Evolutionary conservation across 2,797 vertebrate species (phyloP), one percentile per base, ranked within the genome.

Genomic region (Chloroceryle amazona): DNA sequence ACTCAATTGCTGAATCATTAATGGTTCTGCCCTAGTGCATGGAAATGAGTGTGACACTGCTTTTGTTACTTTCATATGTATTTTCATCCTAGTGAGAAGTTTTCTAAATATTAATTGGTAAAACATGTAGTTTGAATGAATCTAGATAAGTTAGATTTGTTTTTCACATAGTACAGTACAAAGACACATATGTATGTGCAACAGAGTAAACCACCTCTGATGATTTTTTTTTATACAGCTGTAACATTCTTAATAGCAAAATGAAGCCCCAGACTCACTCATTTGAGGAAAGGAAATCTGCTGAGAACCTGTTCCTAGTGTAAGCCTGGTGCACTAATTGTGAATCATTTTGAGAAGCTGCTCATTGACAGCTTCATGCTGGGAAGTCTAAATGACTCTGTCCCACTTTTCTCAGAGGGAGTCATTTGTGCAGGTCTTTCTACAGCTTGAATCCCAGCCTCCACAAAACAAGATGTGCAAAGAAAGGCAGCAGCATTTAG

Each of bases 401-500:
- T 96, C 89, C 92, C 55, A 73, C 41, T 81, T 94, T 94, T 65
- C 82, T 95, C 58, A 55, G 71, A 89, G 67, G 73, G 60, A 89
- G 37, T 79, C 20, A 90, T 96, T 95, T 93, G 93, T 90, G 91
- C 81, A 83, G 78, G 86, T 86, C 81, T 93, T 89, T 95, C 90
- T 96, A 67, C 57, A 96, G 87, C 76, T 55, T 41, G 49, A 86
- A 86, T 90, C 82, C 78, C 93, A 93, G 90, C 54, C 90, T 95
- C 80, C 81, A 86, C 83, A 73, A 78, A 92, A 75, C n/a, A 44
- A 80, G 51, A 89, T 60, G 55, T 78, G 67, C 49, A 80, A 94
- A 93, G 88, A 89, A 84, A 75, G 93, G 93, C 74, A 97, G 89
- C 81, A 86, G 74, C 93, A 89, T 92, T 95, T 92, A 94, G 86